These are phyloP conservation scores for Pseudomugil gertrudae DNA, from an alignment of 2,797 vertebrate genomes.

Conservation along the genomic window DNA sequence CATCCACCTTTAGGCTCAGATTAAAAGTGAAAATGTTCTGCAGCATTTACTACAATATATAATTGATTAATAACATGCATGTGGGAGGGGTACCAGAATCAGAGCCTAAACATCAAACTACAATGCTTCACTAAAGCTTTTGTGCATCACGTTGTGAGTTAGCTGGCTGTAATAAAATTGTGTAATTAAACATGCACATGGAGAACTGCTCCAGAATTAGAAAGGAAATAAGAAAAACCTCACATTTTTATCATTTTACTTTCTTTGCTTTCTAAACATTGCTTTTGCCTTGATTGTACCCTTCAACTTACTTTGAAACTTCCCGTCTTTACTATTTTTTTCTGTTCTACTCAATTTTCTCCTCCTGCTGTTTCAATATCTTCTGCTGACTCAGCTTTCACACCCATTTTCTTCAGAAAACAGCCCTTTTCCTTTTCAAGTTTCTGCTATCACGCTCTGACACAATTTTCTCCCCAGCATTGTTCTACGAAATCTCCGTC, in stretches of 20 bases:
- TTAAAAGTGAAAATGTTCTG: too few relatives aligned
- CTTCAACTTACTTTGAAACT: conserved; percentile 6
- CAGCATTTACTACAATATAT: too few relatives aligned
- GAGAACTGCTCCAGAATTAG: too few relatives aligned
- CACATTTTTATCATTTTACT: not conserved
- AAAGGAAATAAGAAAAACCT: not conserved
- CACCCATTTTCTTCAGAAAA: conserved; percentile 20
- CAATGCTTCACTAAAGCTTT: too few relatives aligned
- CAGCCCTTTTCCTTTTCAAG: not conserved
- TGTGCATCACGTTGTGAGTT: too few relatives aligned
- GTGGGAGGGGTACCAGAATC: too few relatives aligned
- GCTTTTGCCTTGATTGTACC: not conserved
- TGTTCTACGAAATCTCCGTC: conserved; percentile 38
- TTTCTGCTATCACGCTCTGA: conserved; percentile 9
- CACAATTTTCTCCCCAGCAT: conserved; percentile 32
- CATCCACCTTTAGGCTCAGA: too few relatives aligned
- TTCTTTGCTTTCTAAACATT: not conserved
- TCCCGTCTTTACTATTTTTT: not conserved
- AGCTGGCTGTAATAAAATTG: too few relatives aligned
- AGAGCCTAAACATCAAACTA: too few relatives aligned
- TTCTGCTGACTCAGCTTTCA: conserved; percentile 42
- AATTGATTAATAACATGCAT: too few relatives aligned
- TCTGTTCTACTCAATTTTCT: conserved; percentile 6
- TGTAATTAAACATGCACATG: too few relatives aligned
- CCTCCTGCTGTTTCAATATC: conserved; percentile 6